A percentile compares a stretch with the other conserved stretches of the same genome.
These are phyloP conservation scores for Steinernema khuongi DNA, from an alignment of 1,140 invertebrate species.

Conservation along the genomic window DNA sequence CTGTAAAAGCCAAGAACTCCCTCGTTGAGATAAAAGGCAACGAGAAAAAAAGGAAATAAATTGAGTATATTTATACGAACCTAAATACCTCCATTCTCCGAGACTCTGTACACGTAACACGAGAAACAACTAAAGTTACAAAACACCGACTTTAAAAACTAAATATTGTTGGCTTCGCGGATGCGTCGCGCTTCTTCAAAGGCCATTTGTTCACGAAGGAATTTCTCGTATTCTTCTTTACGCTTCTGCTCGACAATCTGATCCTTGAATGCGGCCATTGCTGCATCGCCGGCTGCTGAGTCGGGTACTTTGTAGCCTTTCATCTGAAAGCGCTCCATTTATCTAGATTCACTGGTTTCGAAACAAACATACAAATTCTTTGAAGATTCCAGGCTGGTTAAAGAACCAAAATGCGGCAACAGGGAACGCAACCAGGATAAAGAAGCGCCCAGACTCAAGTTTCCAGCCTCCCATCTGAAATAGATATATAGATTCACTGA, in stretches of 20 bases:
- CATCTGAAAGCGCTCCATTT: constrained; percentile 37
- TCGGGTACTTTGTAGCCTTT: constrained; percentile 41
- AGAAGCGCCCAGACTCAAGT: constrained; percentile 46
- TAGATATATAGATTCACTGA: not conserved
- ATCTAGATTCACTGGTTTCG: not conserved
- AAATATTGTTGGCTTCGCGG: constrained; percentile 23
- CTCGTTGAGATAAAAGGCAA: too few relatives aligned
- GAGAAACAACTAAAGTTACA: not conserved
- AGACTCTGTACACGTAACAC: not conserved
- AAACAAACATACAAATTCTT: constrained; percentile 47
- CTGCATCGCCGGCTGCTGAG: constrained; percentile 27
- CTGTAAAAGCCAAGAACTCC: too few relatives aligned
- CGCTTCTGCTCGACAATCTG: constrained; percentile 31
- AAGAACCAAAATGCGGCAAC: constrained; percentile 56
- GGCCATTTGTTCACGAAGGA: constrained; percentile 47
- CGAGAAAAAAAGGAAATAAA: too few relatives aligned
- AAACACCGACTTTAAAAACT: not conserved
- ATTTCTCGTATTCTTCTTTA: constrained; percentile 43
- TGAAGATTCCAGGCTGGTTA: constrained; percentile 54
- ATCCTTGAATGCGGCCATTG: constrained; percentile 43
- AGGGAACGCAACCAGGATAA: constrained; percentile 48
- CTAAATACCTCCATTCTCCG: not conserved
- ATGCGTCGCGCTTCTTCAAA: constrained; percentile 45
- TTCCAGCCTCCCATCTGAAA: constrained; percentile 51
- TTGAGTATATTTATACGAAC: too few relatives aligned